Percentiles rank a stretch among this genome's conserved stretches.
Evolutionary conservation across 1,140 invertebrate species (phyloP).

Genomic region (Hyposmocoma kahamanoa): DNA sequence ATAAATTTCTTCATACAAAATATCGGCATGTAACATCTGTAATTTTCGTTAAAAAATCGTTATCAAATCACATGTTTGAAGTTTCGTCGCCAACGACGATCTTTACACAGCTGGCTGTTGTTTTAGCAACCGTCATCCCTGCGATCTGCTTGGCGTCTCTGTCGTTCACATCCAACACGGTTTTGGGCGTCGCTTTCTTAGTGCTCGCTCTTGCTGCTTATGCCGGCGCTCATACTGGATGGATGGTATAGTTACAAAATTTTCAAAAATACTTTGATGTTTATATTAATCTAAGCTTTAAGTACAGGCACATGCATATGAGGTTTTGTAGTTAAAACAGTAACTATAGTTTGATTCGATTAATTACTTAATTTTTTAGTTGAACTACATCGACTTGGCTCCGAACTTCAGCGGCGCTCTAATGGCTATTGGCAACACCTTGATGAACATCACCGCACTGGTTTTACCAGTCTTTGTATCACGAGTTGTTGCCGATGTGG

Average conservation of each 20-base stretch:
- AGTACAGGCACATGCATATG: no score
- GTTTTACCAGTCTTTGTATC: conserved; percentile 74
- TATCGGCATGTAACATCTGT: no score
- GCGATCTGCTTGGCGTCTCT: conserved; percentile 41
- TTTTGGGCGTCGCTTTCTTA: conserved; percentile 61
- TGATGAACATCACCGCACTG: conserved; percentile 78
- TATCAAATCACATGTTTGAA: no score
- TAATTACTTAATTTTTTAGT: no score
- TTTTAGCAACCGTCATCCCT: conserved; percentile 27
- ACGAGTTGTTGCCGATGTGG: conserved; percentile 35
- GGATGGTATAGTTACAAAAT: conserved; percentile 27
- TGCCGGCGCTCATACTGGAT: conserved; percentile 72
- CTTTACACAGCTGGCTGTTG: no score
- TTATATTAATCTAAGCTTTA: no score
- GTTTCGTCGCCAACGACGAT: no score
- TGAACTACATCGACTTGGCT: conserved; percentile 81
- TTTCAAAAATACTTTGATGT: neutral
- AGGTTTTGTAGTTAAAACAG: no score
- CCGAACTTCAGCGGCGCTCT: conserved; percentile 85
- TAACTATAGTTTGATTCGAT: no score
- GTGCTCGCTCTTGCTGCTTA: conserved; percentile 76
- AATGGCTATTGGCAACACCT: conserved; percentile 79
- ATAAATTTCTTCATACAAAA: no score
- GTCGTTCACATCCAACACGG: conserved; percentile 35
- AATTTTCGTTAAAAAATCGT: no score